A percentile compares a stretch with the other conserved stretches of the same genome.
Evolutionary conservation across 2,113 vertebrate species (phyloP).

Genomic region (Synodontis membranacea): DNA sequence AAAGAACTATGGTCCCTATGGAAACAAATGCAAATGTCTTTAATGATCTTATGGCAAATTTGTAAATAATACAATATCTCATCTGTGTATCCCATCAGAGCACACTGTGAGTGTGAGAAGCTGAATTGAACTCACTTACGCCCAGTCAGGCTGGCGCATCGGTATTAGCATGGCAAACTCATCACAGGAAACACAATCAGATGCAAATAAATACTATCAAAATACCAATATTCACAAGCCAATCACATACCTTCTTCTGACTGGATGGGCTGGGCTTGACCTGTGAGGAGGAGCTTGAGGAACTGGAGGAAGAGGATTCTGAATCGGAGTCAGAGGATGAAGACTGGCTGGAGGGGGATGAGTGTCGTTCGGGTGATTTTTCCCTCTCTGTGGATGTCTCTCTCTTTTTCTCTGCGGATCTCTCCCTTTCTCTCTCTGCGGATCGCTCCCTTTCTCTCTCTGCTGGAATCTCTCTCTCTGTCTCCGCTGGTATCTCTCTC

Average conservation of each 20-base stretch:
- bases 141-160: constrained; percentile 55
- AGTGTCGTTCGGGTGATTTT: constrained; percentile 13
- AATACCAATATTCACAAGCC: constrained; percentile 30
- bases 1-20: neutral
- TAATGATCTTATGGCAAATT: neutral
- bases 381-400: constrained; percentile 6
- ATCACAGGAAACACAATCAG: constrained; percentile 50
- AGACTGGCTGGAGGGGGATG: constrained; percentile 51
- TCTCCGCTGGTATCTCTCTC: neutral
- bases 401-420: neutral
- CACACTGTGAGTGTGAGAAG: constrained; percentile 55
- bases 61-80: constrained; percentile 4
- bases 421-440: neutral
- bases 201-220: neutral
- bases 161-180: constrained; percentile 62
- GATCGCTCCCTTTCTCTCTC: neutral
- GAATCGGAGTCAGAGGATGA: constrained; percentile 76
- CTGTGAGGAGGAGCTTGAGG: constrained; percentile 60
- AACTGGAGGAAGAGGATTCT: constrained; percentile 67
- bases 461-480: neutral
- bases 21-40: neutral
- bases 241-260: constrained; percentile 69
- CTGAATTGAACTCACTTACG: constrained; percentile 51
- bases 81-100: constrained; percentile 49
- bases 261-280: constrained; percentile 55